These are phyloP conservation scores for Phalacrocorax brasilianus DNA, from an alignment of 2,113 vertebrate species.

Conservation along the genomic window DNA sequence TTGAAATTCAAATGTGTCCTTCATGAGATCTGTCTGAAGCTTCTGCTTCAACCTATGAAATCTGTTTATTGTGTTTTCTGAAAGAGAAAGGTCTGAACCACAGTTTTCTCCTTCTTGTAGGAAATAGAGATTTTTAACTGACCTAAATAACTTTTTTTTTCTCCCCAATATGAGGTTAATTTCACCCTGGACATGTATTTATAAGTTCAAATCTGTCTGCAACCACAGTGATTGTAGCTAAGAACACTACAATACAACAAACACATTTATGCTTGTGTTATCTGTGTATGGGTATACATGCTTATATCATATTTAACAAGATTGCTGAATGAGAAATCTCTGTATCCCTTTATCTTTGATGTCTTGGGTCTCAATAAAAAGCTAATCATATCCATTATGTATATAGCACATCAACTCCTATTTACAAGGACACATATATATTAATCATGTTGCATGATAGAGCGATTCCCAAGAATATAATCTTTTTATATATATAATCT, in stretches of 20 bases:
- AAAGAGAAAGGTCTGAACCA: neutral
- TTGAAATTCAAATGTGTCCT: neutral
- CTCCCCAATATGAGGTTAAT: neutral
- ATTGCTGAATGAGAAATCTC: neutral
- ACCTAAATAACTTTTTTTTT: neutral
- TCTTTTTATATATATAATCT: slow-evolving; percentile 58
- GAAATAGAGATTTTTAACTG: neutral
- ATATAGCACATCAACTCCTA: slow-evolving; percentile 32
- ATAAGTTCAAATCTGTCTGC: neutral
- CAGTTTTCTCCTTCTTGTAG: neutral
- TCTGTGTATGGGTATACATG: neutral
- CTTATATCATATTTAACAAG: slow-evolving; percentile 13
- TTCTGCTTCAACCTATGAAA: neutral
- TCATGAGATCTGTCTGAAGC: neutral
- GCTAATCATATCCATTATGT: slow-evolving; percentile 35
- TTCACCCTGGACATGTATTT: neutral
- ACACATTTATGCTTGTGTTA: neutral
- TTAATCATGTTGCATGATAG: slow-evolving; percentile 47
- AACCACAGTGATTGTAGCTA: neutral
- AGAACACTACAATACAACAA: neutral
- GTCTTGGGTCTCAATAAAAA: slow-evolving; percentile 41
- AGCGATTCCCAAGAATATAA: slow-evolving; percentile 54
- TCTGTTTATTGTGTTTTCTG: neutral
- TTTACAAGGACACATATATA: slow-evolving; percentile 50
- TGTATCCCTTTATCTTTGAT: slow-evolving; percentile 29